Percentiles rank a stretch among this genome's conserved stretches.
phyloP scores from a whole-genome alignment of 2,113 vertebrate species.

The Embiotoca jacksoni region DNA sequence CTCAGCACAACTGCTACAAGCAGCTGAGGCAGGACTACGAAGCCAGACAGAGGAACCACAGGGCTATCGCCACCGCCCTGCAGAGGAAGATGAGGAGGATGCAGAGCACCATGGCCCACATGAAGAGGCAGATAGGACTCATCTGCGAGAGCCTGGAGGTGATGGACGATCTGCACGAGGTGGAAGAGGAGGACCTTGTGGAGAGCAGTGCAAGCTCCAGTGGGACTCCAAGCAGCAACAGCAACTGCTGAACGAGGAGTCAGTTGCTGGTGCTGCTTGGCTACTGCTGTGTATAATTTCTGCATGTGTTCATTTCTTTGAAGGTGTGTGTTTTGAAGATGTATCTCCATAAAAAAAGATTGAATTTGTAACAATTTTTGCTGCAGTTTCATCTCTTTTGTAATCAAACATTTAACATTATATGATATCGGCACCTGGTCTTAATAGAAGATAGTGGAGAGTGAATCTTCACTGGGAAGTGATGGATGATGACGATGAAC shows the following conservation, averaged over 20 bases:
- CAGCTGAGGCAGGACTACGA: conserved; percentile 83
- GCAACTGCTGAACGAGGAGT: conserved; percentile 54
- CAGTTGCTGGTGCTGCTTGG: conserved; percentile 1
- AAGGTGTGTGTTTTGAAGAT: conserved; percentile 52
- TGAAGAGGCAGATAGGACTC: conserved; percentile 82
- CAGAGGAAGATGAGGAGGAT: conserved; percentile 83
- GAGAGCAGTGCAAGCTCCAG: conserved; percentile 62
- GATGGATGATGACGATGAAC: too few relatives aligned
- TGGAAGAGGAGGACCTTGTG: conserved; percentile 66
- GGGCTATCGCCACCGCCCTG: conserved; percentile 71
- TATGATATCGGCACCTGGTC: not conserved
- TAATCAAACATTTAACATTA: conserved; percentile 61
- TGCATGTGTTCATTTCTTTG: conserved; percentile 45
- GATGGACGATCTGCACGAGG: conserved; percentile 77
- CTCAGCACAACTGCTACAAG: conserved; percentile 86
- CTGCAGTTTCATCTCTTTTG: conserved; percentile 42
- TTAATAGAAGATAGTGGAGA: not conserved
- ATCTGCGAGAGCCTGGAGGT: conserved; percentile 83
- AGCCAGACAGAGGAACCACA: conserved; percentile 74
- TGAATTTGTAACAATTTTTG: conserved; percentile 40
- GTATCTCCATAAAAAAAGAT: conserved; percentile 28
- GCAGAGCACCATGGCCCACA: conserved; percentile 82
- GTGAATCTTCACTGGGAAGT: too few relatives aligned
- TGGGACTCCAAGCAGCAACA: conserved; percentile 58
- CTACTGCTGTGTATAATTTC: conserved; percentile 46